Conservation (phyloP, 2,113 vertebrate species). For the Chroicocephalus ridibundus region DNA sequence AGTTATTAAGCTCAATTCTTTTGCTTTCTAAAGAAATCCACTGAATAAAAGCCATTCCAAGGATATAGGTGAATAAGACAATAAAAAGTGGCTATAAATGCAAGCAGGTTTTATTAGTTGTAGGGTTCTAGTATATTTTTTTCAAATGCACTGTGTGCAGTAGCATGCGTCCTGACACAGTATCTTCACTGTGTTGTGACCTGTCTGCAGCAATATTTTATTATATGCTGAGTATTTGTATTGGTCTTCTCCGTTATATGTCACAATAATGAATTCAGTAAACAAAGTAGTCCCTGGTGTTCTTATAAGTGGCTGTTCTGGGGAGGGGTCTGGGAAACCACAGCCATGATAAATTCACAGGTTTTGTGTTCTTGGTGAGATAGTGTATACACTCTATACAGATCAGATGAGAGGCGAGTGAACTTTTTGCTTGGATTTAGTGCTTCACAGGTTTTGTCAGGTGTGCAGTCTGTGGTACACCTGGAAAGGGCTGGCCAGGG, state of each 20-base stretch:
- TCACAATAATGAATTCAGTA: not conserved
- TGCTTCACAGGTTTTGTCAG: not conserved
- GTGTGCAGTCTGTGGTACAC: not conserved
- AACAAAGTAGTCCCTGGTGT: not conserved
- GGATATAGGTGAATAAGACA: not conserved
- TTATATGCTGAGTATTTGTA: not conserved
- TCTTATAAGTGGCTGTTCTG: not conserved
- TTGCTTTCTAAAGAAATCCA: not conserved
- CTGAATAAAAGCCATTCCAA: not conserved
- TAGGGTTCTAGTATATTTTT: not conserved
- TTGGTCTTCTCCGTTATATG: not conserved
- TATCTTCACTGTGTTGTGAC: not conserved
- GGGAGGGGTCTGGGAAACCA: not conserved
- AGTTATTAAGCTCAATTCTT: not conserved
- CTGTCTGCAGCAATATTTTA: not conserved
- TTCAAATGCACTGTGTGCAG: not conserved
- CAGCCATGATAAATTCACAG: not conserved
- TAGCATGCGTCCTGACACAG: not conserved
- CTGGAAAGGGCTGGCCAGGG: not conserved
- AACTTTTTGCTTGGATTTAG: not conserved
- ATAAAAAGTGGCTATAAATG: not conserved
- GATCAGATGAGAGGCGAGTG: not conserved
- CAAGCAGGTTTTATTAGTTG: not conserved
- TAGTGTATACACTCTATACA: not conserved
- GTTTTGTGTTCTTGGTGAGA: not conserved